Conservation (phyloP, 2,797 vertebrate species). For the Strix occidentalis region DNA sequence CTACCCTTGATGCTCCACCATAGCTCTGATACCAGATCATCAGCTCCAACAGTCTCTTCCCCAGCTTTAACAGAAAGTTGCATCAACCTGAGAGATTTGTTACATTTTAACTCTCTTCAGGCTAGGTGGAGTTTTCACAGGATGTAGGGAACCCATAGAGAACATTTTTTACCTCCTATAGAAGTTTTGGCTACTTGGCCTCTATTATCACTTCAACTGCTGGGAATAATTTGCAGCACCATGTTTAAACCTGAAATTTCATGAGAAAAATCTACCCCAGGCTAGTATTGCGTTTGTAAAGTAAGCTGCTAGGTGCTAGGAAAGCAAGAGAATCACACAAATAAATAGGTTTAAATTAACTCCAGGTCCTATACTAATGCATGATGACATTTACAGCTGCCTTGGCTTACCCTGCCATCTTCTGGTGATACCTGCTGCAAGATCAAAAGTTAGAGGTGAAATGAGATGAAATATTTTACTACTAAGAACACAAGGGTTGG, state of each 20-base stretch:
- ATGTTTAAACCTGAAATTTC: conserved; percentile 14
- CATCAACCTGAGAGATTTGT: not conserved
- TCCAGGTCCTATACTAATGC: conserved; percentile 33
- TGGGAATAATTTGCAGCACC: conserved; percentile 2
- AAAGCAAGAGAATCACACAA: conserved; percentile 36
- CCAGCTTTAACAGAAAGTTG: not conserved
- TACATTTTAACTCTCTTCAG: not conserved
- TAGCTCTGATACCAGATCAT: not conserved
- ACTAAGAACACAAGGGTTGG: conserved; percentile 40
- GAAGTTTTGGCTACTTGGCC: not conserved
- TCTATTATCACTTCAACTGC: conserved; percentile 19
- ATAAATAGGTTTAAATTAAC: conserved; percentile 57
- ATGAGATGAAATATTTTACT: conserved; percentile 57
- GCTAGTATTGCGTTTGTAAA: not conserved
- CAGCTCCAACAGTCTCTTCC: not conserved
- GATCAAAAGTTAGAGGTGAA: conserved; percentile 67
- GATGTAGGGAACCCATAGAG: not conserved
- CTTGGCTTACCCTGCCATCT: conserved; percentile 73
- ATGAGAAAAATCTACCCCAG: conserved; percentile 4
- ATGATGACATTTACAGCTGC: conserved; percentile 65
- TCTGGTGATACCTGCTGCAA: conserved; percentile 65
- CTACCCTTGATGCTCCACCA: not conserved
- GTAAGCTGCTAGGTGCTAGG: conserved; percentile 42
- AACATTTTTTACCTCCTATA: not conserved
- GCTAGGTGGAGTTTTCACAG: not conserved